These are phyloP conservation scores for Crotalus horridus DNA, from an alignment of 2,113 vertebrate genomes.

Conservation along the genomic window DNA sequence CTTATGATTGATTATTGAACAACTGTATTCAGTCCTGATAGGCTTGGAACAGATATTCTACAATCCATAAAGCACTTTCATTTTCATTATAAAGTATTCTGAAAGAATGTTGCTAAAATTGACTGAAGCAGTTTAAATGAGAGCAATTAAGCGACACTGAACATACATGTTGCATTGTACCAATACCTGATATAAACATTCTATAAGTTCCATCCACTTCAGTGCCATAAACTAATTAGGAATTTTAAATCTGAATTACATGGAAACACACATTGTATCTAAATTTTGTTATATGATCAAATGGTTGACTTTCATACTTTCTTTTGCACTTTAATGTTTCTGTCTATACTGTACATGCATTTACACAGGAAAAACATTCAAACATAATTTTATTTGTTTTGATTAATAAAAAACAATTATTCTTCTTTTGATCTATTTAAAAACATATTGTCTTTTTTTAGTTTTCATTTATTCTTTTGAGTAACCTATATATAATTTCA, in stretches of 20 bases:
- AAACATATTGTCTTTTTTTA: background rate
- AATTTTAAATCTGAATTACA: background rate
- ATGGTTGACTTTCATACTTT: background rate
- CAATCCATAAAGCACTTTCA: background rate
- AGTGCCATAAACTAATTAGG: background rate
- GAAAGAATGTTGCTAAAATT: background rate
- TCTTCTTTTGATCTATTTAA: background rate
- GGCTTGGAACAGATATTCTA: background rate
- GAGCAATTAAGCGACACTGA: background rate
- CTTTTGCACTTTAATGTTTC: background rate
- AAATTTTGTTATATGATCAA: background rate
- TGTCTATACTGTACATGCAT: background rate
- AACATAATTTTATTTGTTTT: background rate
- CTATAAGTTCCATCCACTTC: background rate
- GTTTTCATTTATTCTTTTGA: background rate
- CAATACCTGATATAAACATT: background rate
- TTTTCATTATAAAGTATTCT: background rate
- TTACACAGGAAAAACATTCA: background rate
- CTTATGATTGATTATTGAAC: background rate
- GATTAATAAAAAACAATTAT: background rate
- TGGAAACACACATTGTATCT: background rate
- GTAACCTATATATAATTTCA: background rate
- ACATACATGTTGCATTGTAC: background rate
- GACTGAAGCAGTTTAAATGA: background rate
- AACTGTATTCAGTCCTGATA: background rate